Evolutionary conservation across 2,888 invertebrate genomes (phyloP), one percentile per base, ranked within the genome.

Genomic region (Trimorus sp.): DNA sequence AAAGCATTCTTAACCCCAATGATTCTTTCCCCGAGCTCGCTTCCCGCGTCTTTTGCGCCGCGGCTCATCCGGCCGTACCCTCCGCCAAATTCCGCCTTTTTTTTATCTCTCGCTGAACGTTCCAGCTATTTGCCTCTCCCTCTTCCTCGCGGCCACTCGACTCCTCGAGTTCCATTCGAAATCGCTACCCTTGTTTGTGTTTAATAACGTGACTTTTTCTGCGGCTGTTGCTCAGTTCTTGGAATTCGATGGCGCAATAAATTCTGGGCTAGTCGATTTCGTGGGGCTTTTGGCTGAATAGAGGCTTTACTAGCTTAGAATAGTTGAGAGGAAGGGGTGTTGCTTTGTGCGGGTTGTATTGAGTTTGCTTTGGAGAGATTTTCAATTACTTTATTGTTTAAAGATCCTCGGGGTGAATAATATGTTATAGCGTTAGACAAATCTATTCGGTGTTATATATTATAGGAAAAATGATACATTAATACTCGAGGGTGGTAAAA

Each of bases 161-260:
- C 88, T 89, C 86, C 65, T 87, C 84, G 85, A 89, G 88, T 87
- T 87, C 88, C 87, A 85, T 86, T 83, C 84, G 87, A 89, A 90
- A 90, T 90, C 89, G 88, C 88, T 89, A 90, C 90, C 89, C 89
- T 89, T 90, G 89, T 91, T 91, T 91, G 88, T 88, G 86, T 89
- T 90, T 89, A 89, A 90, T 90, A 89, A 88, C 87, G 85, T 83
- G 87, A 88, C 89, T 89, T 90, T 89, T 65, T 90, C 89, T 87
- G 88, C 71, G 77, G 79, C 73, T 66, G 49, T 83, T 87, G 73
- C 63, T 77, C 66, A 63, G 11, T 60, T 74, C 49, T 42, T 56
- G 16, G 56, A 65, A 49, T 66, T 53, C 6, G 48, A 7, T 58
- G n/a, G 16, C 42, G 11, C 11, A 53, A 53, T 37, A 66, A 53